Base-by-base conservation (phyloP, 1,140 invertebrate genomes). In the Gryon sp. region DNA sequence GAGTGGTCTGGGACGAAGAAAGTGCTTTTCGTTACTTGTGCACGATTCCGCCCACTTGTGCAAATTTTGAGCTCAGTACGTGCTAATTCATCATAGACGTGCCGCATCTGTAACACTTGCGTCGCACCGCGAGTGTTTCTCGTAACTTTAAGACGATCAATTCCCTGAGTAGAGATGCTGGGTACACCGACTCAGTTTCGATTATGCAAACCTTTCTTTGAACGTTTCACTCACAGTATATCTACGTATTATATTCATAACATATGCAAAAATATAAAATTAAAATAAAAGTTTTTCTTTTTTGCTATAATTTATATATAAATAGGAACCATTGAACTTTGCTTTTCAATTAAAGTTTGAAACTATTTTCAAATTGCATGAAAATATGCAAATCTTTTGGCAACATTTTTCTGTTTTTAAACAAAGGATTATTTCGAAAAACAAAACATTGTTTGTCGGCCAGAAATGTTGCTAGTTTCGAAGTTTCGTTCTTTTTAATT, bases 81-180 rank as follows among this genome's bases (percentile, higher is more conserved):
- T 70, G 66, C 66, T 70, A 70, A 70, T 70, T 70, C 66, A 62
- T 70, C 66, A 70, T 38, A 52, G 65, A 70, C 53, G 53, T 70
- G 65, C 38, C 30, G 41, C 55, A 62, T 70, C 66, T 60, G 55
- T 53, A 53, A 46, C 46, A 62, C 46, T 70, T 53, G 22, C 40
- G 55, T 45, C 24, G 45, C 30, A 20, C 50, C 24, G 28, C 20
- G 36, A 72, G 68, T 62, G 48, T 62, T 72, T 62, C 57, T 62
- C 52, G 15, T 30, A 36, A 36, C 34, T 60, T 53, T 46, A 12
- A 70, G 19, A 55, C 28, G 38, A 53, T 62, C 38, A 34, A 70
- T 60, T 12, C 7, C 7, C 7, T 2, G 12, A 60, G 15, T 46
- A 43, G 30, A n/a, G 15, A 15, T 12, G n/a, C n/a, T n/a, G n/a